Evolutionary conservation across 1,140 invertebrate species (phyloP), one percentile per base, ranked within the genome.

Genomic region (Sogatella furcifera): DNA sequence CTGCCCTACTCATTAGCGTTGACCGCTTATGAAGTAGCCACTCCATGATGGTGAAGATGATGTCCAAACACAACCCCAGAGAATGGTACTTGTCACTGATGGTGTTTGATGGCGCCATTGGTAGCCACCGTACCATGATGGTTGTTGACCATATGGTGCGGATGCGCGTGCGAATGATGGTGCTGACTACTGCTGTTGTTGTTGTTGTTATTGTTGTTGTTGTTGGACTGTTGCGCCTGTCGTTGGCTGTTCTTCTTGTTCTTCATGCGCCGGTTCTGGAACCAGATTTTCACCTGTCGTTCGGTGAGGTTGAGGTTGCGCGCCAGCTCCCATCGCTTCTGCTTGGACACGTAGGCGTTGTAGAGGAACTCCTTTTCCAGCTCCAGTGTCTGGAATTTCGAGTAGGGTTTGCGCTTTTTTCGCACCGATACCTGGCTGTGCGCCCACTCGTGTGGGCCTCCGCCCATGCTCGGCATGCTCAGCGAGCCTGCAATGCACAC

Each of bases 211-310:
- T 86, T 90, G 71, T 85, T 89, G 73, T 88, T 87, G 70, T 89
- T 85, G 57, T 83, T 80, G 66, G 84, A 81, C 69, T 88, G 86
- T 59, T 84, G 83, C 64, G 84, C 77, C 72, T 94, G 91, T 65
- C 92, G 80, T 75, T 95, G 92, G 52, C 84, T 91, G 73, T 94
- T 95, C 77, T 98, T 98, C 78, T 99, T 99, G 77, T 95, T 97
- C 78, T 99, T 99, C 97, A 99, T 99, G 61, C 96, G 84, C 69
- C 97, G 81, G 74, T 99, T 99, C 78, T 98, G 95, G 76, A 97
- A 97, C 87, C 86, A 89, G 71, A 90, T 90, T 74, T 90, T 90
- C 67, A 97, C 95, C 77, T 97, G 95, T 57, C 94, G 80, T 77
- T 98, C 95, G 41, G 92, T 93, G 57, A 97, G 79, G 74, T 93